A percentile compares a stretch with the other conserved stretches of the same genome.
Evolutionary conservation across 2,888 invertebrate genomes (phyloP).

Genomic region (Cheilosia soror): DNA sequence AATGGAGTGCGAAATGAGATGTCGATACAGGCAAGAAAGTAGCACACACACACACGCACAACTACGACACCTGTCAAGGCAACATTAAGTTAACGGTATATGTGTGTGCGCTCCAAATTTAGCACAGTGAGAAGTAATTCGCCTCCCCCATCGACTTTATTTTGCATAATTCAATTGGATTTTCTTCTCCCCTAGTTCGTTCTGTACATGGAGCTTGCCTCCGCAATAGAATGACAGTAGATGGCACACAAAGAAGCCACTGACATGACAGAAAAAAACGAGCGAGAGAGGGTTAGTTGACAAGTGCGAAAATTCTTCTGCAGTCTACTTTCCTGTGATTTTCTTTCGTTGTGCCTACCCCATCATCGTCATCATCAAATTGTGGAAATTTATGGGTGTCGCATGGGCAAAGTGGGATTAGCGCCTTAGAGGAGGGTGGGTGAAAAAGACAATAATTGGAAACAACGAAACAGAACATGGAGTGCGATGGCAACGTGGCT

Average conservation of each 20-base stretch:
- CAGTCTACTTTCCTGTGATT: conserved; percentile 67
- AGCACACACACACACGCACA: conserved; percentile 11
- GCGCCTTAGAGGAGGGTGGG: neutral
- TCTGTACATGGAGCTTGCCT: conserved; percentile 5
- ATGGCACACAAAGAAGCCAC: conserved; percentile 25
- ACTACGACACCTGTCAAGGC: conserved; percentile 37
- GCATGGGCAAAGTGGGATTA: conserved; percentile 47
- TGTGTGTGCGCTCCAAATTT: conserved; percentile 4
- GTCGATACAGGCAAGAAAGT: conserved; percentile 10
- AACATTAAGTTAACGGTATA: conserved; percentile 26
- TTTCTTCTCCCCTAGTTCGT: conserved; percentile 5
- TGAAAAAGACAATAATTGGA: conserved; percentile 30
- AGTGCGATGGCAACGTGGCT: conserved; percentile 59
- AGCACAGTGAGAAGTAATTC: conserved; percentile 1
- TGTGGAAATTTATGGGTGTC: conserved; percentile 30
- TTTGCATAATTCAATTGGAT: conserved; percentile 70
- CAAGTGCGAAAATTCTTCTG: conserved; percentile 73
- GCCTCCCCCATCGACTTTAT: conserved; percentile 19
- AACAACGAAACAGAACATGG: conserved; percentile 10
- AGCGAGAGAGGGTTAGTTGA: conserved; percentile 7
- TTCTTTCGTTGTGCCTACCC: conserved; percentile 37
- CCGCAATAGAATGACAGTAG: conserved; percentile 57
- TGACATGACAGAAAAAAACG: neutral
- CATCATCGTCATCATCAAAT: conserved; percentile 22
- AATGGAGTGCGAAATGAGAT: conserved; percentile 39